Conservation (phyloP, 2,113 vertebrate genomes). For the Myrmecobius fasciatus region DNA sequence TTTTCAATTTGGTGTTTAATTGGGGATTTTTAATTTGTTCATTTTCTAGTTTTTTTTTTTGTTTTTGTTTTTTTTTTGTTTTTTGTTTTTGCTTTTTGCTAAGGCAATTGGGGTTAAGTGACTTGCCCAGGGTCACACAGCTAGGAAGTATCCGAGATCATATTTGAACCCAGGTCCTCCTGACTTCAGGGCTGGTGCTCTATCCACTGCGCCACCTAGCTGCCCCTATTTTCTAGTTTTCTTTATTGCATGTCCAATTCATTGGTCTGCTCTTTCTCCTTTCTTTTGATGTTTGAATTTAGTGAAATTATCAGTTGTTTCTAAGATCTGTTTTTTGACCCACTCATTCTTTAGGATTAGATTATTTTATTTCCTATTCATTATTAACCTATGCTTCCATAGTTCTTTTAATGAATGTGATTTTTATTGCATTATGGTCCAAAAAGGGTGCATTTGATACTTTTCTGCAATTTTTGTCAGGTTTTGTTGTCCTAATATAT, state of each 20-base stretch:
- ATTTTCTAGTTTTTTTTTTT: not conserved
- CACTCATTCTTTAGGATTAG: no score
- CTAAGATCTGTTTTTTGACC: not conserved
- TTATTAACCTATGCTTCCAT: not conserved
- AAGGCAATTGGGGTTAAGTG: no score
- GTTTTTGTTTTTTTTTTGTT: no score
- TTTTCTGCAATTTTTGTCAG: not conserved
- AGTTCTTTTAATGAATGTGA: not conserved
- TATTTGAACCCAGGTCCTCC: no score
- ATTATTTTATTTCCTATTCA: not conserved
- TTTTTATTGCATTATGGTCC: not conserved
- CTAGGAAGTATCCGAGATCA: no score
- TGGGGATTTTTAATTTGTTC: not conserved
- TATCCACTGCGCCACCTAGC: no score
- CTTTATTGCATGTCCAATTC: not conserved
- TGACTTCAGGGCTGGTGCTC: no score
- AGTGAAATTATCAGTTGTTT: not conserved
- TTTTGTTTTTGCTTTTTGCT: no score
- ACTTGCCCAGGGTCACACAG: no score
- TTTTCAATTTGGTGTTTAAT: not conserved
- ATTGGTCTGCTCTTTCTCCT: not conserved
- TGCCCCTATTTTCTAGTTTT: not conserved
- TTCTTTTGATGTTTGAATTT: not conserved
- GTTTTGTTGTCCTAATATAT: not conserved
- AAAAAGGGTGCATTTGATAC: not conserved